Base-by-base conservation (phyloP, 2,888 invertebrate genomes). In the Cryptus armator region DNA sequence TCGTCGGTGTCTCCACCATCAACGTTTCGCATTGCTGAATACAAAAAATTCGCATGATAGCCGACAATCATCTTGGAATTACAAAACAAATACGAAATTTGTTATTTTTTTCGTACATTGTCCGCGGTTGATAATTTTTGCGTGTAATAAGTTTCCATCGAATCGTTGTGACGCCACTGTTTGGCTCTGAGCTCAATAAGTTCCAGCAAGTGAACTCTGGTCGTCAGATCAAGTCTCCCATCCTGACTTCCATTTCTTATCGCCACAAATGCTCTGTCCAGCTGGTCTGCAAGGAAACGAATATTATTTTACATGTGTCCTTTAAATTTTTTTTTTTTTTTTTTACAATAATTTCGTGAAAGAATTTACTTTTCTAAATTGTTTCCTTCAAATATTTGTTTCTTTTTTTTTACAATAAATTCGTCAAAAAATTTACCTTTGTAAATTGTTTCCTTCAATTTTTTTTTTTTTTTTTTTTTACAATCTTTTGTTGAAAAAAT, bases 141-240 rank as follows among this genome's bases (percentile, higher is more conserved):
- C 67, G 93, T 93, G 93, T 98, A 98, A 94, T 98, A 98, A 91
- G 96, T 96, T 94, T 96, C 97, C 95, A 97, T 96, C 90, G 97
- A 96, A 94, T 97, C 97, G 88, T 96, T 96, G 86, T 97, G 96
- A 92, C 97, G 96, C 99, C 99, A 99, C 92, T 97, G 96, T 94
- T 97, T 97, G 86, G 98, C 98, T 93, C 99, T 96, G 92, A 99
- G 95, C 95, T 99, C 99, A 91, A 99, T 98, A 87, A 99, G 95
- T 95, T 99, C 98, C 93, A 99, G 96, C 91, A 99, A 95, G 94
- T 97, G 97, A 92, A 98, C 96, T 94, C 98, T 96, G 91, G 97
- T 97, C 94, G 97, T 96, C 93, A 97, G 96, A 93, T 98, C 98
- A 91, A 98, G 95, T 93, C 97, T 96, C 94, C 97, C 97, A 94